Percentiles rank a stretch among this genome's conserved stretches.
Evolutionary conservation across 2,888 invertebrate genomes (phyloP).

Genomic region (Cheilosia pagana): DNA sequence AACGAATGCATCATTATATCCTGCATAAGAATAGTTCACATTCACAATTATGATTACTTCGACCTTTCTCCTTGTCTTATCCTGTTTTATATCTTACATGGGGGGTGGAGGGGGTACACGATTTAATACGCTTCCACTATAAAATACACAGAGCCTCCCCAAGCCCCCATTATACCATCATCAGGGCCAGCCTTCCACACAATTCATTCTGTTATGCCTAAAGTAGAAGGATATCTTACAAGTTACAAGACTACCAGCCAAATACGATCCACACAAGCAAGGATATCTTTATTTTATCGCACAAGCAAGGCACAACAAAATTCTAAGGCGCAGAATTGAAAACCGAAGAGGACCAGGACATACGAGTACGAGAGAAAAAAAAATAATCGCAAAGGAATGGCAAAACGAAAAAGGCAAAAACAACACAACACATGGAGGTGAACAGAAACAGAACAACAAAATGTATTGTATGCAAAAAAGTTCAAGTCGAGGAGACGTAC

Average conservation of each 20-base stretch:
- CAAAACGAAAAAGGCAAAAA: slow-evolving; percentile 8
- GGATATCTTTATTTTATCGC: slow-evolving; percentile 46
- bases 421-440: slow-evolving; percentile 58
- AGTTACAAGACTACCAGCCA: slow-evolving; percentile 32
- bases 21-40: slow-evolving; percentile 47
- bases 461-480: slow-evolving; percentile 22
- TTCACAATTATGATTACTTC: slow-evolving; percentile 73
- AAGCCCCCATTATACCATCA: slow-evolving; percentile 1
- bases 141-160: slow-evolving; percentile 22
- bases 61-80: slow-evolving; percentile 73
- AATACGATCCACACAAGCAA: slow-evolving; percentile 45
- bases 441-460: slow-evolving; percentile 54
- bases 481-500: slow-evolving; percentile 7
- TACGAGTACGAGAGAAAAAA: slow-evolving; percentile 4
- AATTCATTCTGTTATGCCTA: slow-evolving; percentile 66
- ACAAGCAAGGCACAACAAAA: slow-evolving; percentile 11
- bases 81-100: slow-evolving; percentile 53
- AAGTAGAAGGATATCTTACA: slow-evolving; percentile 43
- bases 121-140: slow-evolving; percentile 56
- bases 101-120: slow-evolving; percentile 27
- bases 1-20: slow-evolving; percentile 47
- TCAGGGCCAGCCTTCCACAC: slow-evolving; percentile 57
- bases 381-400: neutral
- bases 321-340: slow-evolving; percentile 67
- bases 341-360: slow-evolving; percentile 12